Percentiles rank a stretch among this genome's conserved stretches.
Evolutionary conservation across 2,888 invertebrate genomes (phyloP).

Genomic region (Ecliptopera silaceata): DNA sequence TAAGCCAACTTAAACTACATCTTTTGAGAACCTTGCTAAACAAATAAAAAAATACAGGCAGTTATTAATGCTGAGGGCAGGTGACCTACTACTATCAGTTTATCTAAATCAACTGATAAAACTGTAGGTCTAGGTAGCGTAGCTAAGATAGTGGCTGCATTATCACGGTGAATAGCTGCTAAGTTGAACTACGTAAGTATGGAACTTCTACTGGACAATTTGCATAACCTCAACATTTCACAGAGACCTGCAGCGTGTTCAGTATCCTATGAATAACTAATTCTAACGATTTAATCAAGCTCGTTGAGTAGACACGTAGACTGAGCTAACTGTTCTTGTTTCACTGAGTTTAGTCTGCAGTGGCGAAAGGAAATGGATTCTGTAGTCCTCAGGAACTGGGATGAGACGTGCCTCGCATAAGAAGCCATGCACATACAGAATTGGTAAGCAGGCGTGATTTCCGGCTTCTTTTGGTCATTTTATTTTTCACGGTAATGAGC

Average conservation of each 20-base stretch:
- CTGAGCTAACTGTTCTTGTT: constrained; percentile 2
- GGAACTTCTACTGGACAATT: no score
- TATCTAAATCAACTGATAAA: no score
- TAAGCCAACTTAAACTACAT: background rate
- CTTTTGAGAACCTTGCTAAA: no score
- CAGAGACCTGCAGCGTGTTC: background rate
- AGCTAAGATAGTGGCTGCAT: no score
- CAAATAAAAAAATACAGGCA: no score
- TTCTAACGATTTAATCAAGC: background rate
- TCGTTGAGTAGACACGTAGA: background rate
- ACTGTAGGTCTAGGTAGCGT: no score
- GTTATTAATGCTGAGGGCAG: no score
- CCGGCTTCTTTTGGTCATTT: background rate
- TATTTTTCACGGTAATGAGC: background rate
- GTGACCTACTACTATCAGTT: no score
- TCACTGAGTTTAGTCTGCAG: background rate
- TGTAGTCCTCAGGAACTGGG: constrained; percentile 1
- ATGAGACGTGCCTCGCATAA: constrained; percentile 8
- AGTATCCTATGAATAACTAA: background rate
- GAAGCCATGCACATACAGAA: background rate
- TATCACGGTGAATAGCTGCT: no score
- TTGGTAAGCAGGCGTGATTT: background rate
- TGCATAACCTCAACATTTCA: background rate
- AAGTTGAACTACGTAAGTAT: no score
- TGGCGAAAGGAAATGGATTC: constrained; percentile 12